Evolutionary conservation across 2,797 vertebrate genomes (phyloP).

Genomic region (Bradypodion ventrale): DNA sequence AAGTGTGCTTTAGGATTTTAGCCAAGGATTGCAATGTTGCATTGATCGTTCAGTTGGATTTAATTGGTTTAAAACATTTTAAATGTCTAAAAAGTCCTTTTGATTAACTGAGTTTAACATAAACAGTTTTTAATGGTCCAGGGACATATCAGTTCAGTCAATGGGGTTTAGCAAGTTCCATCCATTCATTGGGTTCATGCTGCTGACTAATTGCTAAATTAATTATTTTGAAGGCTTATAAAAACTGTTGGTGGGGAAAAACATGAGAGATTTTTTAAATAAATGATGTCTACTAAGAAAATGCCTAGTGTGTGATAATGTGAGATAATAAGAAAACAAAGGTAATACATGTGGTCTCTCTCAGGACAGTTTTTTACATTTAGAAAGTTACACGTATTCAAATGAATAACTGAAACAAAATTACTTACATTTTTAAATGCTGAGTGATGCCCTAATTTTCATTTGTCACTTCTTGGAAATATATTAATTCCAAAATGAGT

Average conservation of each 20-base stretch:
- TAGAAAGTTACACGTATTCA: neutral
- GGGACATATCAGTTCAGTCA: no score
- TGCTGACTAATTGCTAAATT: no score
- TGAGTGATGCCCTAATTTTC: neutral
- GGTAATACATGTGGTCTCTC: neutral
- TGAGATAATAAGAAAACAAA: neutral
- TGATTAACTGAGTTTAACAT: neutral
- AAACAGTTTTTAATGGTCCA: neutral
- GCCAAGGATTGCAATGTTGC: neutral
- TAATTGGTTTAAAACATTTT: neutral
- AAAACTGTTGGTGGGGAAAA: no score
- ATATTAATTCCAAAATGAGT: neutral
- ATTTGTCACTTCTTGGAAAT: neutral
- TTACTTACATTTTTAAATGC: neutral
- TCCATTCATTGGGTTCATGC: no score
- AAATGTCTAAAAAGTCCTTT: neutral
- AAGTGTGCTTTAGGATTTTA: neutral
- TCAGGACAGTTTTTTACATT: neutral
- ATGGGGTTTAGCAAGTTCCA: no score
- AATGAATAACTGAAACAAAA: neutral
- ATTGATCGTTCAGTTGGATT: neutral
- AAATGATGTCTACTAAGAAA: neutral
- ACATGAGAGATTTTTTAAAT: neutral
- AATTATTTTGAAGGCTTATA: neutral
- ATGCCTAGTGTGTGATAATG: neutral